Base-by-base conservation (phyloP, 2,797 vertebrate species). In the Toxotes lorentzi region DNA sequence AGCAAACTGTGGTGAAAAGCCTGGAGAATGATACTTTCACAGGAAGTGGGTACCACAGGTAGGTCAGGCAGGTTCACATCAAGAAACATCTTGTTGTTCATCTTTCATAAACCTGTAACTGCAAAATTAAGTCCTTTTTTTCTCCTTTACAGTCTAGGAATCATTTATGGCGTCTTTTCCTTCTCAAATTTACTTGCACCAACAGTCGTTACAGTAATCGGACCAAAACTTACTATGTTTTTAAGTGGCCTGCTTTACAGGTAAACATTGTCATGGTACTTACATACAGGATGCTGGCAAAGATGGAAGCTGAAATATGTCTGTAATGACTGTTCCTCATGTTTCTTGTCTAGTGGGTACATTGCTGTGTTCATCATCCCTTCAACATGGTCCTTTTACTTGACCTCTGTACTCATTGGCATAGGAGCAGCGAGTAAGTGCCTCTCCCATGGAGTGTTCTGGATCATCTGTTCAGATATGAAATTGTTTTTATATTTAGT, bases 111-210 rank as follows among this genome's bases (percentile, higher is more conserved):
- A 23, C 23, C 21, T 6, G 5, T 23, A 1, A 9, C 4, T 12
- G 6, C 1, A 50, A 12, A 34, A 47, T 10, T 9, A 0, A 14
- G 13, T 30, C 1, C 0, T 40, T 4, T 53, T 23, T 61, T 1
- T n/a, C 23, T 83, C 13, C 3, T 43, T 85, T 63, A n/a, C 88
- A 96, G 96, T 79, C 94, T 96, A 32, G 95, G 95, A 14, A 96
- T 96, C 83, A 96, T 96, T 90, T 96, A 96, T 89, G 96, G 95
- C 66, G 88, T 96, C 23, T 96, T 96, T 83, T 96, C 96, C 0
- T 91, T 95, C 79, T 93, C 94, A 54, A 96, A 96, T 85, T 82
- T 96, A 58, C 85, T 96, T 1, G 94, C 96, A 8, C 95, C 96
- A 4, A 84, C 89, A 7, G 84, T 93, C 2, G 94, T 96, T 41